Conservation (phyloP, 1,140 invertebrate species). For the Drosophila kepulauana region DNA sequence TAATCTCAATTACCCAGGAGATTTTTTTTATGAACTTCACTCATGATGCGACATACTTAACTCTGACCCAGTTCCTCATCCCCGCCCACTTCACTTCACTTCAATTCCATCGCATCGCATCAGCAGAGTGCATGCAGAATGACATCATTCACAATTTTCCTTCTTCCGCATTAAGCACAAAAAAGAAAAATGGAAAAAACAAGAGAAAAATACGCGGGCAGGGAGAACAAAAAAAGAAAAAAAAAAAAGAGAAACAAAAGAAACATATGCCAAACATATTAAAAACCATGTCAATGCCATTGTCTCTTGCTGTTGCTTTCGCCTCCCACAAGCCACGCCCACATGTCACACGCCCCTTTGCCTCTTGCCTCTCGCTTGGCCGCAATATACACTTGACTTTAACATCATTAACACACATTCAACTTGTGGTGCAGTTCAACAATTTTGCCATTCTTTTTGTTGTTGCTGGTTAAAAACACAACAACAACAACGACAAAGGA, state of each 20-base stretch:
- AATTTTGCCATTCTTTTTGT: constrained; percentile 32
- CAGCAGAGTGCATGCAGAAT: neutral
- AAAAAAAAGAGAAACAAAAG: constrained; percentile 28
- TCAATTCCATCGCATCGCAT: neutral
- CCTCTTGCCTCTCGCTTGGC: constrained; percentile 28
- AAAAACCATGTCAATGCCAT: constrained; percentile 55
- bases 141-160: constrained; percentile 23
- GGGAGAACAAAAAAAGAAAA: constrained; percentile 18
- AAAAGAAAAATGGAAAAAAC: neutral
- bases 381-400: constrained; percentile 55
- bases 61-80: neutral
- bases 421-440: constrained; percentile 25
- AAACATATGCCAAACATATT: constrained; percentile 58
- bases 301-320: constrained; percentile 11
- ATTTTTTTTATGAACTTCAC: constrained; percentile 38
- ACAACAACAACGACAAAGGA: constrained; percentile 19
- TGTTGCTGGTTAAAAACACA: constrained; percentile 37
- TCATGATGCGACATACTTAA: constrained; percentile 32
- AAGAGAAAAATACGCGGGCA: neutral
- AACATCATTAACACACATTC: constrained; percentile 51
- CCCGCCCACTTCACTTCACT: neutral
- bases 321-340: neutral
- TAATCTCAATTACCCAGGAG: constrained; percentile 40
- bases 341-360: neutral
- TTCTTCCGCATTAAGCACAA: constrained; percentile 25